These are phyloP conservation scores for Brotula barbata DNA, from an alignment of 2,797 vertebrate genomes.

Conservation along the genomic window DNA sequence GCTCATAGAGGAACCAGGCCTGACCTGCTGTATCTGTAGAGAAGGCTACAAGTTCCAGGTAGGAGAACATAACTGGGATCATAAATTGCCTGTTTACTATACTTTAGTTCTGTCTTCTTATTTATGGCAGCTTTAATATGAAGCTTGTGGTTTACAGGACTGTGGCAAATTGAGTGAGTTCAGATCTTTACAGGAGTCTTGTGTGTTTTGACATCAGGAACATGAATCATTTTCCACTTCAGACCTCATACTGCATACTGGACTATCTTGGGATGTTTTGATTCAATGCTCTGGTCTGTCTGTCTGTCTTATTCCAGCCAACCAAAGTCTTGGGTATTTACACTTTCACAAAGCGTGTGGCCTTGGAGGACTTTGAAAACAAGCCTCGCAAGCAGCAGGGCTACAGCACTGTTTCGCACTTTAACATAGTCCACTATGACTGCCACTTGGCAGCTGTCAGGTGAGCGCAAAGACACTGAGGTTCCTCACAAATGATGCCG, in stretches of 20 bases:
- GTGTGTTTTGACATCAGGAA: no score
- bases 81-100: no score
- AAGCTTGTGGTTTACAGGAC: no score
- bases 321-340: constrained; percentile 98
- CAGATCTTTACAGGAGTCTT: no score
- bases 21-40: constrained; percentile 98
- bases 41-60: constrained; percentile 99
- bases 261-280: background rate
- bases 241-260: background rate
- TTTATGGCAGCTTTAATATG: background rate
- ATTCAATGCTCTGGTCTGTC: background rate
- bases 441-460: constrained; percentile 98
- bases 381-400: constrained; percentile 98
- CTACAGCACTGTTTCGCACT: constrained; percentile 99
- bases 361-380: constrained; percentile 95
- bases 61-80: constrained; percentile 13
- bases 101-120: background rate
- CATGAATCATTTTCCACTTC: no score
- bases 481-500: background rate
- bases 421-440: constrained; percentile 99
- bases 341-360: constrained; percentile 95
- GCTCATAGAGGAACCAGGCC: constrained; percentile 94
- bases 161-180: no score
- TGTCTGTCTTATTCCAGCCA: constrained; percentile 79
- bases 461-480: constrained; percentile 65